These are phyloP conservation scores for Hypselothyrea guttata DNA, from an alignment of 2,888 invertebrate genomes.

Conservation along the genomic window DNA sequence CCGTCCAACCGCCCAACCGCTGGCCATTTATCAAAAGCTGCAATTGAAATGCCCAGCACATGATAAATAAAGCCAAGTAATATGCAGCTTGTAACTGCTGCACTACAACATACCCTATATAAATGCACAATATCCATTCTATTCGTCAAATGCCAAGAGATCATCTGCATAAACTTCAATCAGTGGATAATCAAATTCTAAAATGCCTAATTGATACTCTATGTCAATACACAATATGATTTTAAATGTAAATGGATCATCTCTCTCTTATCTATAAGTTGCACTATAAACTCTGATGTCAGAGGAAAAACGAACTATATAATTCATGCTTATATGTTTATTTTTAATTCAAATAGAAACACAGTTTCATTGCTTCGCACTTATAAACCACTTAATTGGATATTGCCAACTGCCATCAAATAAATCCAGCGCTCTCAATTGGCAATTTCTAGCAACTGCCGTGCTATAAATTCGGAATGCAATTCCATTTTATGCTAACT, in stretches of 20 bases:
- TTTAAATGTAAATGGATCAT: too few species aligned
- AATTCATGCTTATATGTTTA: too few species aligned
- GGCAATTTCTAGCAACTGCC: neutral
- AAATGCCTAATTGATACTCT: too few species aligned
- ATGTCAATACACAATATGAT: too few species aligned
- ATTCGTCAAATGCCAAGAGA: too few species aligned
- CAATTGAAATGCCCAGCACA: constrained; percentile 68
- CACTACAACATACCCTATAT: constrained; percentile 24
- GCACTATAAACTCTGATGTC: too few species aligned
- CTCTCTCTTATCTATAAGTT: too few species aligned
- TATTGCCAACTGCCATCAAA: constrained; percentile 11
- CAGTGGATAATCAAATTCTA: too few species aligned
- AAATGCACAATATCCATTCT: neutral
- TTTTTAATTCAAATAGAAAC: too few species aligned
- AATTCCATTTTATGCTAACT: constrained; percentile 20
- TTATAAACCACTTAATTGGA: constrained; percentile 12
- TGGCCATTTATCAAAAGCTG: constrained; percentile 73
- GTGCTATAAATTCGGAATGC: constrained; percentile 15
- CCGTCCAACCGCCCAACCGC: constrained; percentile 14
- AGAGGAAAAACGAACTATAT: too few species aligned
- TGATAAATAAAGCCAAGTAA: constrained; percentile 19
- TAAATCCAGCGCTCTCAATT: constrained; percentile 7
- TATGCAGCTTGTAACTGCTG: neutral
- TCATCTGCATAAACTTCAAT: too few species aligned
- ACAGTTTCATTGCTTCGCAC: neutral